A percentile compares a stretch with the other conserved stretches of the same genome.
Evolutionary conservation across 1,140 invertebrate species (phyloP).

Genomic region (Atta colombica): DNA sequence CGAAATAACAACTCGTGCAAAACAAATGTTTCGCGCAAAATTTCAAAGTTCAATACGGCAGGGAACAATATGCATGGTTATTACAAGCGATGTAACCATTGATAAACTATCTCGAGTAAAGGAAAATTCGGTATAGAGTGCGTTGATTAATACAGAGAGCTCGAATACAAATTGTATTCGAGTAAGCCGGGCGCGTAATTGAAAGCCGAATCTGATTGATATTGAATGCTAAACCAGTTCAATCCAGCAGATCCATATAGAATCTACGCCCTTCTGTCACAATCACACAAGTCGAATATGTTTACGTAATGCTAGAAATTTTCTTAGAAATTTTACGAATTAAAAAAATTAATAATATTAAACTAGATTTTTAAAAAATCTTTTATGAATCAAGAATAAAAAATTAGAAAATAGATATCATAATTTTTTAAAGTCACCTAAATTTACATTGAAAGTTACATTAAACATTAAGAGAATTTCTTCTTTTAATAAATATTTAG

Average conservation of each 20-base stretch:
- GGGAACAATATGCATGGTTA: constrained; percentile 23
- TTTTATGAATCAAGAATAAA: not conserved
- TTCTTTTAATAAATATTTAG: constrained; percentile 3
- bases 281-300: not conserved
- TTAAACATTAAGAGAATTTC: not conserved
- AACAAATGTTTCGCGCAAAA: constrained; percentile 18
- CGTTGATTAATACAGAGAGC: constrained; percentile 17
- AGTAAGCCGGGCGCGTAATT: constrained; percentile 59
- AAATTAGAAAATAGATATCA: not conserved
- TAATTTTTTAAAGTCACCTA: not conserved
- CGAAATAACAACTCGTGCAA: constrained; percentile 23
- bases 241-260: not conserved
- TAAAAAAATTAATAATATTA: not conserved
- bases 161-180: constrained; percentile 51
- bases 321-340: not conserved
- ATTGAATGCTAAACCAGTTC: constrained; percentile 38
- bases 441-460: not conserved
- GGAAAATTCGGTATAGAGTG: not conserved
- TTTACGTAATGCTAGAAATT: not conserved
- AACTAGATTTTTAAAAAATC: not conserved
- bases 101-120: not conserved
- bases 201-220: constrained; percentile 60
- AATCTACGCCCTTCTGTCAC: not conserved
- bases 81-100: constrained; percentile 17
- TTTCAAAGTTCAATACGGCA: constrained; percentile 51